phyloP scores from a whole-genome alignment of 1,140 invertebrate species.

The Yoshiicerus persimilis region DNA sequence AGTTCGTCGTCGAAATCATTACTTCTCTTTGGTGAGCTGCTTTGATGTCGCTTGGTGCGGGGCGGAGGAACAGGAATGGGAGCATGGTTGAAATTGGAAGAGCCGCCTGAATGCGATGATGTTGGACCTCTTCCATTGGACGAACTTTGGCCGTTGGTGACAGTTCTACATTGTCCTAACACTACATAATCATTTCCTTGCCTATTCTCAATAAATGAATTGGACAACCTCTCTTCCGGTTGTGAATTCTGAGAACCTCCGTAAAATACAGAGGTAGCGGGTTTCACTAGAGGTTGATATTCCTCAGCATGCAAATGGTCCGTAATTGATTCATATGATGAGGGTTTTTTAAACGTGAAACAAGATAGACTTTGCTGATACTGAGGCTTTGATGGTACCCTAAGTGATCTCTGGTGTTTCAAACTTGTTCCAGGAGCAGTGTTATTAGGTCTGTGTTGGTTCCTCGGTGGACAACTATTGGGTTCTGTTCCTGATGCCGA shows the following conservation, averaged over 20 bases:
- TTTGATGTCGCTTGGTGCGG: constrained; percentile 32
- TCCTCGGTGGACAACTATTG: not conserved
- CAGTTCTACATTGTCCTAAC: constrained; percentile 28
- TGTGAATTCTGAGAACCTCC: not conserved
- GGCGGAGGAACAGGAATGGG: constrained; percentile 42
- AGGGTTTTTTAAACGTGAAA: constrained; percentile 45
- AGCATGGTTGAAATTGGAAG: not conserved
- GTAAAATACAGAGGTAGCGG: not conserved
- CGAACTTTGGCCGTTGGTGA: not conserved
- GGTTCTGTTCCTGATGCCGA: not conserved
- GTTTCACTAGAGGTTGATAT: not conserved
- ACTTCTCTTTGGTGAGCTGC: not conserved
- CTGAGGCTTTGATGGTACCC: constrained; percentile 38
- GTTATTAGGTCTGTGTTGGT: not conserved
- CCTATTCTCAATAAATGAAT: not conserved
- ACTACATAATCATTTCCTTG: constrained; percentile 39
- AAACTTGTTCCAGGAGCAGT: not conserved
- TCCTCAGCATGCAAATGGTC: constrained; percentile 31
- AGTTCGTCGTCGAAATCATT: not conserved
- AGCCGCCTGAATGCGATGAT: not conserved
- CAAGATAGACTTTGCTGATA: constrained; percentile 44
- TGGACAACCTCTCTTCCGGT: not conserved
- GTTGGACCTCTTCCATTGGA: not conserved
- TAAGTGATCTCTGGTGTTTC: constrained; percentile 44
- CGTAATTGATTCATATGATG: constrained; percentile 43